Evolutionary conservation across 2,113 vertebrate genomes (phyloP).

Genomic region (Apeltes quadracus): DNA sequence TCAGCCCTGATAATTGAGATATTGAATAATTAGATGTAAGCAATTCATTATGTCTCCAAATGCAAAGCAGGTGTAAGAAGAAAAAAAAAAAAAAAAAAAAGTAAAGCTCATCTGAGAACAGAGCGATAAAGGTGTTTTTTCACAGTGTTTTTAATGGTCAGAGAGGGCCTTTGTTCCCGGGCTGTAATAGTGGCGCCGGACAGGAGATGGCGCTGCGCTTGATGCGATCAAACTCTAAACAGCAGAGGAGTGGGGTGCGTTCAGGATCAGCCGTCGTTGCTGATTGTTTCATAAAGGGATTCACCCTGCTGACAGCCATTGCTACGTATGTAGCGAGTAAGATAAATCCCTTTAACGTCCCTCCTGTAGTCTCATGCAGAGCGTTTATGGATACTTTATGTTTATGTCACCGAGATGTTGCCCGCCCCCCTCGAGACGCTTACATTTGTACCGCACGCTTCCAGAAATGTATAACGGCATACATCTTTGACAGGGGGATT

Average conservation of each 20-base stretch:
- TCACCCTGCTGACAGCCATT: slow-evolving; percentile 20
- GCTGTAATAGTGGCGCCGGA: slow-evolving; percentile 31
- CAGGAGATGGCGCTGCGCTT: slow-evolving; percentile 79
- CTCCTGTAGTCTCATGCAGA: not conserved
- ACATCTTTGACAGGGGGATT: slow-evolving; percentile 18
- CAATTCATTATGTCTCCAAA: slow-evolving; percentile 59
- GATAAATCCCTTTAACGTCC: not conserved
- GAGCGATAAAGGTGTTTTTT: slow-evolving; percentile 12
- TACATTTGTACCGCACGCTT: slow-evolving; percentile 6
- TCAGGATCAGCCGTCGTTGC: slow-evolving; percentile 41
- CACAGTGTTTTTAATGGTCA: not conserved
- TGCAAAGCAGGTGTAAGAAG: slow-evolving; percentile 48
- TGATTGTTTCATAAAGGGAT: slow-evolving; percentile 36
- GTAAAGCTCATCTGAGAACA: slow-evolving; percentile 27
- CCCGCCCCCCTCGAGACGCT: not conserved
- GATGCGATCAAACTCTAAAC: slow-evolving; percentile 54
- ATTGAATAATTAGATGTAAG: slow-evolving; percentile 74
- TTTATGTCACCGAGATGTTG: not conserved
- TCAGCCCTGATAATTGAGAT: slow-evolving; percentile 73
- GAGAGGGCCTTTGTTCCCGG: slow-evolving; percentile 26
- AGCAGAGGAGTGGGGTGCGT: slow-evolving; percentile 26
- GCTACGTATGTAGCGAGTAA: not conserved
- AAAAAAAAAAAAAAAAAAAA: slow-evolving; percentile 2
- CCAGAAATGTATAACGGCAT: slow-evolving; percentile 4
- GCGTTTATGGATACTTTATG: slow-evolving; percentile 15